Evolutionary conservation across 92 coral and sea anemone species (phyloP), one percentile per base, ranked within the genome.

Genomic region (Zoanthus sansibaricus): DNA sequence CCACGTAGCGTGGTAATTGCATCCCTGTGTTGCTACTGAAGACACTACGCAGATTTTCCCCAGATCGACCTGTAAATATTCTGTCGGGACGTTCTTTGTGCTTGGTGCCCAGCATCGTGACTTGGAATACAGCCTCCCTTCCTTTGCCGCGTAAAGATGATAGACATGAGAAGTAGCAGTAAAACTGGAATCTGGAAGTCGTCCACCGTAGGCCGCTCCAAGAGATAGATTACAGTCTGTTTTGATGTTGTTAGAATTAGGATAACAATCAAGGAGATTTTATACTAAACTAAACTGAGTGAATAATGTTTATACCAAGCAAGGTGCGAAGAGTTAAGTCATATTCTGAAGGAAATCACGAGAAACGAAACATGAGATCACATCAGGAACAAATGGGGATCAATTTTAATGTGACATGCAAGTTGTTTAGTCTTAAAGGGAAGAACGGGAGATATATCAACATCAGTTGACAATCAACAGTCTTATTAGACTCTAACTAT

Each of bases 51-150:
- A 13, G 17, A 45, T 10, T 44, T 31, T 52, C 42, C 21, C 78
- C 10, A 73, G 78, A 37, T 73, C 78, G 42, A 73, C 11, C 20
- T 73, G 52, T 12, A 73, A 16, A 48, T 73, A 73, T 73, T 73
- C 31, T 11, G 37, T 9, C 79, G 33, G 42, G 6, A 15, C 16
- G 16, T 21, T 5, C 5, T 42, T 25, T 17, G 64, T 6, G 4
- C 0, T 1, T 54, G 58, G 79, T 45, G 25, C 2, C 79, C 79
- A 49, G 31, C 79, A 62, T 1, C 14, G 11, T 1, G 14, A 7
- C 14, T 67, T 20, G 32, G 72, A 30, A 7, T 67, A 7, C 37
- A 30, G 9, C 14, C 37, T 67, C 11, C 37, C 72, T 21, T 67
- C 37, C 33, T 67, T 30, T 18, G 72, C 42, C 9, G 14, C 1